Conservation (phyloP, 2,113 vertebrate species). For the Eidolon helvum region DNA sequence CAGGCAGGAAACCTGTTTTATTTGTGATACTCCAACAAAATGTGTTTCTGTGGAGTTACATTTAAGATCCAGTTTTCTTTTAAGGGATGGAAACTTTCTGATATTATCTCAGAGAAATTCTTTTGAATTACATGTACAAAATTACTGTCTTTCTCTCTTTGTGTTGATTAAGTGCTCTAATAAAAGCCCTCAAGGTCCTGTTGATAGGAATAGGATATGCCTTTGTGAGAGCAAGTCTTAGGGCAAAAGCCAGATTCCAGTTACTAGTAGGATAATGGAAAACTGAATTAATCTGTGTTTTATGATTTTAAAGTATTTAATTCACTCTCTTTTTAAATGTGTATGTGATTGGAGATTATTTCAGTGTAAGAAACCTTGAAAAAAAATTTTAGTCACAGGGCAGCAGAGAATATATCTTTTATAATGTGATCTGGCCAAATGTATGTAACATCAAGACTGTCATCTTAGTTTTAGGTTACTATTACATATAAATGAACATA, state of each 20-base stretch:
- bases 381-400: background rate
- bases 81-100: slow-evolving; percentile 55
- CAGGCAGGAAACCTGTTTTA: slow-evolving; percentile 41
- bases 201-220: slow-evolving; percentile 28
- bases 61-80: slow-evolving; percentile 71
- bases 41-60: slow-evolving; percentile 59
- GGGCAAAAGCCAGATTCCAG: slow-evolving; percentile 72
- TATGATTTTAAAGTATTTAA: slow-evolving; percentile 76
- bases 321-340: slow-evolving; percentile 70
- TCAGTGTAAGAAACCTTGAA: slow-evolving; percentile 62
- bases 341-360: slow-evolving; percentile 66
- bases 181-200: slow-evolving; percentile 56
- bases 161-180: slow-evolving; percentile 40
- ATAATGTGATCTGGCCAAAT: slow-evolving; percentile 34
- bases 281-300: slow-evolving; percentile 67
- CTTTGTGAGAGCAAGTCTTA: slow-evolving; percentile 59
- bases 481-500: slow-evolving; percentile 17
- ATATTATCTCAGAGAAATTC: slow-evolving; percentile 60
- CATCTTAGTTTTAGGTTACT: background rate
- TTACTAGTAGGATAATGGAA: slow-evolving; percentile 67
- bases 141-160: slow-evolving; percentile 11
- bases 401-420: slow-evolving; percentile 52
- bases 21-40: slow-evolving; percentile 50
- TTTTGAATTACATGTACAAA: slow-evolving; percentile 49
- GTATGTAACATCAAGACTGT: background rate